Percentiles rank a stretch among this genome's conserved stretches.
Conservation (phyloP, 2,888 invertebrate genomes). For the Pristionchus japonicus region DNA sequence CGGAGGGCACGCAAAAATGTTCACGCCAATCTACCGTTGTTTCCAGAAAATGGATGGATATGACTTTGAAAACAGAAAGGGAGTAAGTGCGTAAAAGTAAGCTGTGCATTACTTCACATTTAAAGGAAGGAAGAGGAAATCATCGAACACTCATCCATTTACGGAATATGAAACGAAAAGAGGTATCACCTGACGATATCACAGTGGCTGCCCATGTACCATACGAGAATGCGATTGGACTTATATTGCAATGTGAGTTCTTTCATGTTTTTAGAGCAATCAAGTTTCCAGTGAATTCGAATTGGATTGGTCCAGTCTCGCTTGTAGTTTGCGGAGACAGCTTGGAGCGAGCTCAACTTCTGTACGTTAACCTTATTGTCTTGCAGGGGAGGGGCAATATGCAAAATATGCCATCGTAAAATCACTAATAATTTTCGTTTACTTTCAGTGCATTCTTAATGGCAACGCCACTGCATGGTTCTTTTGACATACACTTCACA, state of each 20-base stretch:
- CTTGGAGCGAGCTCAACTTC: neutral
- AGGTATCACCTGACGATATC: neutral
- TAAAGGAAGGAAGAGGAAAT: neutral
- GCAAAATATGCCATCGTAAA: neutral
- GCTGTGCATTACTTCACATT: neutral
- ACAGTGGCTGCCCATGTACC: neutral
- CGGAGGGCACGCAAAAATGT: neutral
- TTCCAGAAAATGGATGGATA: neutral
- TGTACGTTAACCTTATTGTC: too few species aligned
- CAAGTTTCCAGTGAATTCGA: neutral
- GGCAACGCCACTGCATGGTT: neutral
- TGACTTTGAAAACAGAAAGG: neutral
- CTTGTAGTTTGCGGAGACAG: neutral
- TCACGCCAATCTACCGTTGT: neutral
- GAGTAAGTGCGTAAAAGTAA: neutral
- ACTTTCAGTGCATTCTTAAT: neutral
- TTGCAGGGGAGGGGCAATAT: too few species aligned
- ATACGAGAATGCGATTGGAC: neutral
- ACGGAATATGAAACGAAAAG: neutral
- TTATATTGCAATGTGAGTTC: neutral
- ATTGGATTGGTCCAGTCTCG: neutral
- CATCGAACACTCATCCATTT: neutral
- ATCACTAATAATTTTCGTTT: neutral
- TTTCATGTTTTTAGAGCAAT: too few species aligned
- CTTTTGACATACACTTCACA: neutral